phyloP scores from a whole-genome alignment of 2,113 vertebrate species.

The Perca flavescens region DNA sequence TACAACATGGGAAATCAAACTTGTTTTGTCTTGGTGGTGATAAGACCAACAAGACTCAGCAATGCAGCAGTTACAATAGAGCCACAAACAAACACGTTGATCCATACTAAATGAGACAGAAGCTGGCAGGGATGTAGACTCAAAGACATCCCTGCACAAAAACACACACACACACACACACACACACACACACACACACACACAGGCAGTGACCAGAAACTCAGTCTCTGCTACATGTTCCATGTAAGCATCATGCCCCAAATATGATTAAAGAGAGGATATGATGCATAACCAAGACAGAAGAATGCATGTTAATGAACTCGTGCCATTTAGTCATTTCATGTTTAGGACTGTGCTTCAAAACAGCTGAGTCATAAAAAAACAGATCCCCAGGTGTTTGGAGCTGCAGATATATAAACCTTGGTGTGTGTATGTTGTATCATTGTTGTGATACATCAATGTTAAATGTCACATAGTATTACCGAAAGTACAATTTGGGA shows the following conservation, averaged over 20 bases:
- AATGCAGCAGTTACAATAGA: neutral
- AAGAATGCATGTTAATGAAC: conserved; percentile 27
- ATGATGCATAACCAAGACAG: conserved; percentile 25
- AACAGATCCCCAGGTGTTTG: conserved; percentile 9
- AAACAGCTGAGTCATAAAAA: conserved; percentile 32
- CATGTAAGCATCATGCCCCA: conserved; percentile 2
- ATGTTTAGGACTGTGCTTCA: conserved; percentile 19
- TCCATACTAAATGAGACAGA: neutral
- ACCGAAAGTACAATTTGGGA: neutral
- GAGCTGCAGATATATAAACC: neutral
- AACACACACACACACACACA: no score
- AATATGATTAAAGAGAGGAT: conserved; percentile 22
- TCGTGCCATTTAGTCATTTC: conserved; percentile 25
- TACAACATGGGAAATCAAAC: neutral
- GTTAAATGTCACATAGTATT: neutral
- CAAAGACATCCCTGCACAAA: neutral
- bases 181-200: no score
- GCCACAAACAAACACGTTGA: neutral
- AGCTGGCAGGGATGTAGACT: neutral
- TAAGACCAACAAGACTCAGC: neutral
- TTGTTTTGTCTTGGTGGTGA: neutral
- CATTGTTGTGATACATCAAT: neutral
- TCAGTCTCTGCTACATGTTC: neutral
- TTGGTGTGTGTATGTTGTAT: conserved; percentile 2
- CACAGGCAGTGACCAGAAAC: neutral